phyloP scores from a whole-genome alignment of 1,140 invertebrate genomes.

The Armadillidium nasatum region DNA sequence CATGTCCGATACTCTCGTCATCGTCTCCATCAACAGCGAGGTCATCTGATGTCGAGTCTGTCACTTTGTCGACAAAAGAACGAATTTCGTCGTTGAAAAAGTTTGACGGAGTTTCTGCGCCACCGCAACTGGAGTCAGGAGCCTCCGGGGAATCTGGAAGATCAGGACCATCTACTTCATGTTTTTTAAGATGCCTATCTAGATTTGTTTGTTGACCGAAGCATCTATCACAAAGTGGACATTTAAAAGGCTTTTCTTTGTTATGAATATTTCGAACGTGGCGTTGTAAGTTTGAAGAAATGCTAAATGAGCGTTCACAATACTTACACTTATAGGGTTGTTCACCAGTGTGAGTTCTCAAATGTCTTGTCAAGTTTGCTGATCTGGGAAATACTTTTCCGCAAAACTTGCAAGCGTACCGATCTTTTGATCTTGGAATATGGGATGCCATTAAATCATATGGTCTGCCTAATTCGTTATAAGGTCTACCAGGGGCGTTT shows the following conservation, averaged over 20 bases:
- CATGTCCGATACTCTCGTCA: background rate
- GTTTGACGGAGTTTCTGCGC: slow-evolving; percentile 46
- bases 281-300: slow-evolving; percentile 95
- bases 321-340: slow-evolving; percentile 97
- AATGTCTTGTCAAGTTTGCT: slow-evolving; percentile 92
- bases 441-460: slow-evolving; percentile 39
- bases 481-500: slow-evolving; percentile 36
- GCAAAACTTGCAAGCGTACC: slow-evolving; percentile 97
- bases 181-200: slow-evolving; percentile 94
- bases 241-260: slow-evolving; percentile 79
- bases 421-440: slow-evolving; percentile 58
- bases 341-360: slow-evolving; percentile 96
- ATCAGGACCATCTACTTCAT: slow-evolving; percentile 59
- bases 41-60: slow-evolving; percentile 46
- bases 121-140: slow-evolving; percentile 51
- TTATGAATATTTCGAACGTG: slow-evolving; percentile 99
- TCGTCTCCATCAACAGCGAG: background rate
- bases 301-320: slow-evolving; percentile 97
- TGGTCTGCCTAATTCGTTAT: slow-evolving; percentile 38
- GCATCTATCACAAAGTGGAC: slow-evolving; percentile 64
- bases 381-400: slow-evolving; percentile 96
- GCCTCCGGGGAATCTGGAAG: slow-evolving; percentile 49
- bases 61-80: slow-evolving; percentile 89
- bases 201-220: slow-evolving; percentile 98
- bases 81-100: slow-evolving; percentile 86